These are phyloP conservation scores for Leptopilina boulardi DNA, from an alignment of 1,140 invertebrate genomes.

Conservation along the genomic window DNA sequence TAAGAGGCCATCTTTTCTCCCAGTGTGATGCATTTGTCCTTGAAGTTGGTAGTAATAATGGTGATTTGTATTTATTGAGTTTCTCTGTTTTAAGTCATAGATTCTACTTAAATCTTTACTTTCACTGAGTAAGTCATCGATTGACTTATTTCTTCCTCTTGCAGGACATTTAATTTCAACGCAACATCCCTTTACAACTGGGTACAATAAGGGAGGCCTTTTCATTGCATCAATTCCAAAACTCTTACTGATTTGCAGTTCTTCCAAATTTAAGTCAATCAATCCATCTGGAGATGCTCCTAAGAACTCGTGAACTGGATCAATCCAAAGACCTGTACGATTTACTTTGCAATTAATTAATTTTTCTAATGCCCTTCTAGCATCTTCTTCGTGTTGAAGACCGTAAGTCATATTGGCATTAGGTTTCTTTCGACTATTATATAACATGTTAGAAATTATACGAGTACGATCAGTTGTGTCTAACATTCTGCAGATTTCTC, in stretches of 20 bases:
- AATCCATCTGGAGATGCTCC: constrained; percentile 71
- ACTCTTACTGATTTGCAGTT: neutral
- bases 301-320: constrained; percentile 58
- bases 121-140: constrained; percentile 45
- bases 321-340: constrained; percentile 68
- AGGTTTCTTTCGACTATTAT: constrained; percentile 45
- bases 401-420: constrained; percentile 55
- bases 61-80: constrained; percentile 60
- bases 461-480: constrained; percentile 48
- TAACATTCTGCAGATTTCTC: constrained; percentile 58
- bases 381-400: constrained; percentile 59
- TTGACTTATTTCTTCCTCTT: constrained; percentile 45
- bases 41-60: constrained; percentile 71
- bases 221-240: constrained; percentile 42
- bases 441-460: constrained; percentile 54
- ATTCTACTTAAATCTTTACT: constrained; percentile 40
- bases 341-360: constrained; percentile 50
- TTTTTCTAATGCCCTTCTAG: constrained; percentile 53
- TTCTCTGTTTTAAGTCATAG: constrained; percentile 37
- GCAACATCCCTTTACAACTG: too few relatives aligned
- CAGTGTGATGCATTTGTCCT: constrained; percentile 66
- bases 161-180: constrained; percentile 40
- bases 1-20: constrained; percentile 59
- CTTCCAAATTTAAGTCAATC: constrained; percentile 41
- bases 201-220: neutral